Percentiles rank a stretch among this genome's conserved stretches.
Conservation (phyloP, 2,797 vertebrate species). For the Notamacropus eugenii region DNA sequence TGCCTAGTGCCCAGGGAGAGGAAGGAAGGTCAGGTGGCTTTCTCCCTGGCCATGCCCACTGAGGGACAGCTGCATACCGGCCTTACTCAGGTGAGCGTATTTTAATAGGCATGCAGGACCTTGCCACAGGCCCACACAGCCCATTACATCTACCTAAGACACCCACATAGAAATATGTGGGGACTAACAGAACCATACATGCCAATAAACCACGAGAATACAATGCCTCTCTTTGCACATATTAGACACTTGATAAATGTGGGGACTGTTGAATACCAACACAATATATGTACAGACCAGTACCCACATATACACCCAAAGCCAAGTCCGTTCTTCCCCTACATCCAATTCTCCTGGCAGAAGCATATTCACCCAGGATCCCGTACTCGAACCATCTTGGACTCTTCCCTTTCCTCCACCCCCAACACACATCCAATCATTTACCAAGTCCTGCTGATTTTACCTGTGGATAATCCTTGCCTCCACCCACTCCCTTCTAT, state of each 20-base stretch:
- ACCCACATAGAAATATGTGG: too few relatives aligned
- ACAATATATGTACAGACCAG: not conserved
- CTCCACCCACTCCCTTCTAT: not conserved
- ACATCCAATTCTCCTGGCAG: not conserved
- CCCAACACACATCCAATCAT: not conserved
- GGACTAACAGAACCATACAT: not conserved
- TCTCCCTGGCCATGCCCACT: not conserved
- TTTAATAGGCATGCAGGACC: accelerated
- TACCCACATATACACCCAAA: not conserved
- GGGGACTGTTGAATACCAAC: not conserved
- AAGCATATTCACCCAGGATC: not conserved
- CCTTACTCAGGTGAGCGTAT: not conserved
- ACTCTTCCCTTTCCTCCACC: not conserved
- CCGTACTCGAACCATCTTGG: not conserved
- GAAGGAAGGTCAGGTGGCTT: not conserved
- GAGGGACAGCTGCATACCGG: accelerated
- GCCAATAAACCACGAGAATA: not conserved
- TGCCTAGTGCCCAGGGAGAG: constrained; percentile 84
- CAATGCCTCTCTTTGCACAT: not conserved
- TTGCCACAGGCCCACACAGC: accelerated
- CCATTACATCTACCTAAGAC: not conserved
- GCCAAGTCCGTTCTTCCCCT: not conserved
- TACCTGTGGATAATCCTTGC: not conserved
- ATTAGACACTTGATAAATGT: not conserved
- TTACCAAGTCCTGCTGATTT: not conserved